These are phyloP conservation scores for Gymnothorax javanicus DNA, from an alignment of 2,797 vertebrate genomes.

Conservation along the genomic window DNA sequence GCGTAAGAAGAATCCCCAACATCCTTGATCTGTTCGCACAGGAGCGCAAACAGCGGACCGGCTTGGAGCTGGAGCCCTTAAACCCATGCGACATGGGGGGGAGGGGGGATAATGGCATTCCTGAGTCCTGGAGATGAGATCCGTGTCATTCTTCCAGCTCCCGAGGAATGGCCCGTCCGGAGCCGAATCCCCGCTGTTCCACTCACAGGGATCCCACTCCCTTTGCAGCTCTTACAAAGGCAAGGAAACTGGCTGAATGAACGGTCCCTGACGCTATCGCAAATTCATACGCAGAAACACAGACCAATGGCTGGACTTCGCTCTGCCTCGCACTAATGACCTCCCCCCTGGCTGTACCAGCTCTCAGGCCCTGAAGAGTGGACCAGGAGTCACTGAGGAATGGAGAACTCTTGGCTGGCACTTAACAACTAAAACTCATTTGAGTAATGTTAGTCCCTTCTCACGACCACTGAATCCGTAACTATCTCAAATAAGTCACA, in stretches of 20 bases:
- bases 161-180: slow-evolving; percentile 56
- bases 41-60: slow-evolving; percentile 67
- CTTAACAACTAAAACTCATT: background rate
- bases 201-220: background rate
- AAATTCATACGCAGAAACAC: background rate
- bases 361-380: background rate
- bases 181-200: slow-evolving; percentile 30
- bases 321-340: background rate
- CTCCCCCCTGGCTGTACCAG: background rate
- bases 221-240: background rate
- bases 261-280: background rate
- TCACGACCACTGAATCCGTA: background rate
- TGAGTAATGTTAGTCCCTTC: background rate
- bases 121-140: slow-evolving; percentile 77
- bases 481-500: background rate
- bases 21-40: slow-evolving; percentile 76
- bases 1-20: slow-evolving; percentile 60
- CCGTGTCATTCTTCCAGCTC: slow-evolving; percentile 66
- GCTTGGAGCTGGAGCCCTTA: slow-evolving; percentile 71
- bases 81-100: slow-evolving; percentile 57
- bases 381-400: background rate
- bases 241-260: background rate
- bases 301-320: background rate
- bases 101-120: slow-evolving; percentile 78
- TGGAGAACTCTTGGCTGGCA: background rate